Evolutionary conservation across 2,797 vertebrate species (phyloP).

Genomic region (Anguilla obscura): DNA sequence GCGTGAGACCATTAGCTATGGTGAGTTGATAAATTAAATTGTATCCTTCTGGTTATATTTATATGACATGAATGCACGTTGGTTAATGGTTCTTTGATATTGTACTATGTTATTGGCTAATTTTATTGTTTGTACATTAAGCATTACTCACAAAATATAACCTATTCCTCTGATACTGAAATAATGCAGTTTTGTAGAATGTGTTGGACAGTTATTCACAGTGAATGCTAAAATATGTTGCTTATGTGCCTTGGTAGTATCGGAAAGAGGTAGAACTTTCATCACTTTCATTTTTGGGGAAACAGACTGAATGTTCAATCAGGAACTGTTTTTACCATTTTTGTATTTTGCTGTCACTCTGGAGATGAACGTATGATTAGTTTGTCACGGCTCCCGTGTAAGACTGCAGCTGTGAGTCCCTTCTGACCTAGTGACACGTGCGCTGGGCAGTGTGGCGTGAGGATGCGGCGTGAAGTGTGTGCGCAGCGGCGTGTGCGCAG

Average conservation of each 20-base stretch:
- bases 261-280: too few relatives aligned
- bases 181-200: background rate
- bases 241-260: too few relatives aligned
- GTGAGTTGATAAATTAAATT: slow-evolving; percentile 27
- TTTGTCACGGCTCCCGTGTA: background rate
- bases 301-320: background rate
- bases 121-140: slow-evolving; percentile 1
- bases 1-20: slow-evolving; percentile 21
- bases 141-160: background rate
- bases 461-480: background rate
- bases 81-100: background rate
- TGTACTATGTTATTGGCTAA: background rate
- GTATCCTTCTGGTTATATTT: background rate
- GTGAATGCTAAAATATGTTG: too few relatives aligned
- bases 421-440: background rate
- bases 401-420: background rate
- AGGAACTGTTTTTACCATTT: background rate
- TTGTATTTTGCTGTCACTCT: background rate
- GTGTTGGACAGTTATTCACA: background rate
- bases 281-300: background rate
- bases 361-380: background rate
- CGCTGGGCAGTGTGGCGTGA: background rate
- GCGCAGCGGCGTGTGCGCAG: background rate
- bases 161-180: background rate
- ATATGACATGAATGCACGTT: background rate